Evolutionary conservation across 2,797 vertebrate species (phyloP), one percentile per base, ranked within the genome.

Genomic region (Rhinatrema bivittatum): DNA sequence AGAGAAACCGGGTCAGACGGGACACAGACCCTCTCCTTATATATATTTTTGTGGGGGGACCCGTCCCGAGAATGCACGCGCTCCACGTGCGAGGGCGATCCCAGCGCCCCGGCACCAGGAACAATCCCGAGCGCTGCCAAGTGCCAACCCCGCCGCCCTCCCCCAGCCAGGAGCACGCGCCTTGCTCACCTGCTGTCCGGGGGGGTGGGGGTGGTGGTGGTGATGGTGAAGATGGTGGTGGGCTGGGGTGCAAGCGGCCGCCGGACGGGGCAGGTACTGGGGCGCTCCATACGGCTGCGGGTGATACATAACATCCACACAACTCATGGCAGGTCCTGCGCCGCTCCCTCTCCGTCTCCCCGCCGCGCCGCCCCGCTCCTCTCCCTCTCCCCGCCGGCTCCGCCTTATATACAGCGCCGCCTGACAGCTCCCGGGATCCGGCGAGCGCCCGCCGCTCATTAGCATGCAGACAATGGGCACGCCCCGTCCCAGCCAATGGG

Each of bases 241-340:
- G 7, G 82, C 82, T 38, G 88, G 68, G 60, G 86, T 86, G 70
- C 90, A 86, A 38, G 88, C 62, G 42, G 72, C 79, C 16, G 84
- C 79, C 17, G 85, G 53, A 28, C 83, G 67, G 36, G 87, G 78
- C 54, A 68, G 25, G 63, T 77, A 79, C 56, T 86, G 90, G 81
- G 90, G 86, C 60, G 89, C 85, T 74, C 87, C 90, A 88, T 90
- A 89, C 68, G 87, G 83, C 65, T 89, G 89, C 61, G 72, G 78
- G 65, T 92, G 91, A 84, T 93, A 89, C 87, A 90, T 93, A 83
- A 97, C 88, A 86, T 91, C 93, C 76, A 93, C 81, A 76, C 93
- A 95, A 72, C 93, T 98, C 93, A 98, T 97, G 74, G 84, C 87
- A 75, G 67, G 42, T 52, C 72, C 53, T 19, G 40, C 45, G 33